phyloP scores from a whole-genome alignment of 1,140 invertebrate genomes.

The Samia ricini region DNA sequence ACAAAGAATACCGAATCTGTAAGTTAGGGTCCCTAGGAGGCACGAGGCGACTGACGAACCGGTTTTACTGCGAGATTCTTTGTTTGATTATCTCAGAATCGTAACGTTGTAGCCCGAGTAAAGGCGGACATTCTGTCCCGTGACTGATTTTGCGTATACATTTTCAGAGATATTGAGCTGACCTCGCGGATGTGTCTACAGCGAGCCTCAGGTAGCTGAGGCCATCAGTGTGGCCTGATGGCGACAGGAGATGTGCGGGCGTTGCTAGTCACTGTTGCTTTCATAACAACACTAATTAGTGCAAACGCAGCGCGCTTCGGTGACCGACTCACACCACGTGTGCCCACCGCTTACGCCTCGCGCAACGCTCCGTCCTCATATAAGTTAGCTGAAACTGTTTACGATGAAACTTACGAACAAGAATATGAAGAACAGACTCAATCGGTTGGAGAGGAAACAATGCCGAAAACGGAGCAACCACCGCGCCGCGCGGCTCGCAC shows the following conservation, averaged over 20 bases:
- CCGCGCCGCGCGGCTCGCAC: slow-evolving; percentile 62
- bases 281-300: slow-evolving; percentile 37
- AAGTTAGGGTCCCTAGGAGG: slow-evolving; percentile 63
- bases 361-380: slow-evolving; percentile 46
- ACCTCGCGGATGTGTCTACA: slow-evolving; percentile 49
- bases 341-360: slow-evolving; percentile 59
- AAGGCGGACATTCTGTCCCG: slow-evolving; percentile 18
- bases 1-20: slow-evolving; percentile 55
- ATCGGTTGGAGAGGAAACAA: slow-evolving; percentile 35
- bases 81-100: slow-evolving; percentile 61
- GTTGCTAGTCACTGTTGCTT: slow-evolving; percentile 44
- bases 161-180: slow-evolving; percentile 48
- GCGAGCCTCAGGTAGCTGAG: slow-evolving; percentile 49
- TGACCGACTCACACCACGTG: slow-evolving; percentile 68
- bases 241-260: slow-evolving; percentile 40
- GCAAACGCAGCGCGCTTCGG: slow-evolving; percentile 64
- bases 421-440: slow-evolving; percentile 48
- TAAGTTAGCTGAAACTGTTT: slow-evolving; percentile 44
- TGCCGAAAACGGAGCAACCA: slow-evolving; percentile 44
- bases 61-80: slow-evolving; percentile 64
- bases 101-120: slow-evolving; percentile 16
- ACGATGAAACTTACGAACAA: slow-evolving; percentile 48
- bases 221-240: slow-evolving; percentile 56
- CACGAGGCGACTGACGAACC: slow-evolving; percentile 53
- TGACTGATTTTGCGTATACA: slow-evolving; percentile 15